Base-by-base conservation (phyloP, 1,140 invertebrate genomes). In the Colletes latitarsis region DNA sequence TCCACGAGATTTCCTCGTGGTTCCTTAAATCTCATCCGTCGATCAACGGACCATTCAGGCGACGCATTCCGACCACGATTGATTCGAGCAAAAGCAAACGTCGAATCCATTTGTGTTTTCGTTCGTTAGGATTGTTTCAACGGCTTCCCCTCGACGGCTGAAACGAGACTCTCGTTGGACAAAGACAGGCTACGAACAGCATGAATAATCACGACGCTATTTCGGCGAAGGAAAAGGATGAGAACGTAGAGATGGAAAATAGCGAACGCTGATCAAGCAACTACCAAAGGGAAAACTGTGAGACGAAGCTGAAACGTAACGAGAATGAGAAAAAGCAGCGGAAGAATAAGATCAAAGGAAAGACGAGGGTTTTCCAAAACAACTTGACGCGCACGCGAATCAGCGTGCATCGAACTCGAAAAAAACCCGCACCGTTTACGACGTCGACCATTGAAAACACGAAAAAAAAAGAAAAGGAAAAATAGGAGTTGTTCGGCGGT, bases 141-240 rank as follows among this genome's bases (percentile, higher is more conserved):
- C 58, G 21, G 21, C 5, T 60, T 10, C 17, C 17, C n/a, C 9
- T 60, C 17, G 62, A 43, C 14, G 14, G 41, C 6, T 46, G 17
- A 19, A 69, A 69, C 67, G 67, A 69, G 67, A 17, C 19, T 55
- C 21, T 17, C 49, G 12, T 52, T 12, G 49, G 53, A 68, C 67
- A n/a, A n/a, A 52, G 67, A 55, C 17, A 17, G 21, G 21, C 30
- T 69, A 55, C 30, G 52, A 19, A 21, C 19, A 21, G 46, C 46
- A 46, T 10, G 62, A 53, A 66, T 75, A 75, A 75, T 75, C 73
- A 41, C 60, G 46, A 53, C 46, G 49, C 60, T 17, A 30, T 41
- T 19, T 9, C 49, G 30, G 4, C 17, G n/a, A 30, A 3, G 19
- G 43, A 43, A 46, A 62, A 62, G 53, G 15, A 57, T 15, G 53